Base-by-base conservation (phyloP, 1,140 invertebrate species). In the Anastrepha ludens region DNA sequence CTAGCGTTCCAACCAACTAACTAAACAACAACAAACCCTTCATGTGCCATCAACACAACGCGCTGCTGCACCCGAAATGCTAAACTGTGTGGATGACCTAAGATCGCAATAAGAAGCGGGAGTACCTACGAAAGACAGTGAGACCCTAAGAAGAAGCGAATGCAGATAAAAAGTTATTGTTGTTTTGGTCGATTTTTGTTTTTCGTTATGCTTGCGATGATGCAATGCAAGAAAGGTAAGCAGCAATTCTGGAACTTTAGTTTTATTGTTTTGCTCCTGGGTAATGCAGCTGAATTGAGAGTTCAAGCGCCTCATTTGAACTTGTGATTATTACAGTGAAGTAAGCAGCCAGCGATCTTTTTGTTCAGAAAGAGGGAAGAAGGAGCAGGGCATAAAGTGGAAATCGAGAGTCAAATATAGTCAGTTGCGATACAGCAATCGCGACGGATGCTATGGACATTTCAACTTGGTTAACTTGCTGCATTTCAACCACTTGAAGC, bases 261-360 rank as follows among this genome's bases (percentile, higher is more conserved):
- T 17, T 50, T 6, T 55, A 20, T 50, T 55, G n/a, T 50, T 11
- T 81, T 81, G 50, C 6, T 67, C 8, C 5, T 55, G 11, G 15
- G n/a, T 55, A 17, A 39, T 74, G 13, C 67, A 44, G 60, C n/a
- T 67, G 6, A 67, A 67, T 13, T 9, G 17, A 11, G 47, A 81
- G 74, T 81, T 81, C 74, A 81, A 81, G 44, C n/a, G 74, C 74
- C 74, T 81, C 47, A 20, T 81, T 20, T 81, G 50, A 58, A 81
- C 74, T 81, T 55, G 74, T 29, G 47, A 20, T 47, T 81, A 41
- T 20, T 47, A 55, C 20, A 20, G 47, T 20, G 9, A 47, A 17
- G n/a, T 81, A 47, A 3, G 47, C 44, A 47, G 44, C 41, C 13
- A 74, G 17, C 11, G 4, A 17, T 70, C 15, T 29, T 41, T 67